Evolutionary conservation across 2,888 invertebrate genomes (phyloP), one percentile per base, ranked within the genome.

Genomic region (Drosophila acutilabella): DNA sequence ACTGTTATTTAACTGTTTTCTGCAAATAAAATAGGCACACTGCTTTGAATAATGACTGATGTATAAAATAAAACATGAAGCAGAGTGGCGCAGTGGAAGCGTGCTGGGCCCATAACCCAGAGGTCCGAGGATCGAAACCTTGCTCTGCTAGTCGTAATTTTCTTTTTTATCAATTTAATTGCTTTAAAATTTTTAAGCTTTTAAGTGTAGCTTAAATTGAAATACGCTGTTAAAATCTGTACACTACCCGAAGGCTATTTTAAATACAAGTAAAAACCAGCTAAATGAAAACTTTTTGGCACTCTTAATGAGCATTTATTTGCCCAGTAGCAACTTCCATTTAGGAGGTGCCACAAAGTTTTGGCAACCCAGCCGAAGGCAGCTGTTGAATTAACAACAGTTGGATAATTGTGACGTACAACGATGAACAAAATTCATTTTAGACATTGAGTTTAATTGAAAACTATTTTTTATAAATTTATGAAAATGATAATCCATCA

Each of bases 61-160:
- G n/a, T 8, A 8, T 38, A 6, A 26, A 0, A 2, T 1, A 4
- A 0, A 47, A 14, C 41, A 23, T 10, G 48, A 33, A 62, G 62
- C 62, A 62, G 62, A 62, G 62, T 62, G 51, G 56, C 67, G 66
- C 56, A 66, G 66, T 50, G 62, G 56, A 62, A 62, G 61, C 61
- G 66, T 66, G 60, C 61, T 69, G 66, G 67, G 69, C 69, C 69
- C 67, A 69, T 62, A 62, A 62, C 69, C 69, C 66, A 69, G 67
- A 69, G 60, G 69, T 69, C 67, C 69, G 67, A 66, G 68, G 68
- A 66, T 69, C 66, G 59, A 69, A 69, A 59, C 65, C 68, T 65
- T 68, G 41, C 53, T 61, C 61, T 42, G 53, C 20, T 64, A 18
- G n/a, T 7, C 13, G 26, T 44, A 13, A 16, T 14, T 18, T 14